These are phyloP conservation scores for Hippocampus mohnikei DNA, from an alignment of 2,113 vertebrate genomes.

Conservation along the genomic window DNA sequence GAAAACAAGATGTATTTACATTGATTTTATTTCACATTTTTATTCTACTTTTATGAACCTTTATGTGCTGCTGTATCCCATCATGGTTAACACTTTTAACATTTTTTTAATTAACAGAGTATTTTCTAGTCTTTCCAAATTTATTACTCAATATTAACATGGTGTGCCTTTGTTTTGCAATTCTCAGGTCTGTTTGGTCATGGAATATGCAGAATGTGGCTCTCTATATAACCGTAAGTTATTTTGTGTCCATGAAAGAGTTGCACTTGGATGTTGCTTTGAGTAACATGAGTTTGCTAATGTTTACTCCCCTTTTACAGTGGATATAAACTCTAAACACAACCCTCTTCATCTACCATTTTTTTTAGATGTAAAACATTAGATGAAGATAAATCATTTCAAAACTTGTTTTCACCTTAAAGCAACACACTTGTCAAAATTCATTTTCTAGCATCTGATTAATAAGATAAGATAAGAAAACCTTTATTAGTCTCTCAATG, in stretches of 20 bases:
- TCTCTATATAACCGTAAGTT: constrained; percentile 96
- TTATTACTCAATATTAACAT: not conserved
- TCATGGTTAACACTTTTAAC: not conserved
- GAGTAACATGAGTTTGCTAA: not conserved
- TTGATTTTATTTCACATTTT: too few species aligned
- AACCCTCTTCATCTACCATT: not conserved
- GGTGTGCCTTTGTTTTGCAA: not conserved
- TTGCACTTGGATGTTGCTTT: not conserved
- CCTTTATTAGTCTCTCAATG: too few species aligned
- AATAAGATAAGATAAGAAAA: too few species aligned
- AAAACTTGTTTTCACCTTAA: too few species aligned
- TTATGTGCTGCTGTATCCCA: too few species aligned
- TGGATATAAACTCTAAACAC: not conserved
- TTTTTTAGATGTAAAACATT: not conserved
- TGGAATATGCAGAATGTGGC: constrained; percentile 97
- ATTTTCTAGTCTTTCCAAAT: not conserved
- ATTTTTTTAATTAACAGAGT: not conserved
- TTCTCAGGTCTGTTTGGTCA: constrained; percentile 90
- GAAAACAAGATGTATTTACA: too few species aligned
- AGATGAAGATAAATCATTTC: too few species aligned
- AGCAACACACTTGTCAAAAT: too few species aligned
- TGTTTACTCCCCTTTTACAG: not conserved
- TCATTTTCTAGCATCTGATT: too few species aligned
- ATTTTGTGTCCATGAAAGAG: not conserved
- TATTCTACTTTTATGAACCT: too few species aligned